Evolutionary conservation across 2,113 vertebrate genomes (phyloP).

Genomic region (Neoarius graeffei): DNA sequence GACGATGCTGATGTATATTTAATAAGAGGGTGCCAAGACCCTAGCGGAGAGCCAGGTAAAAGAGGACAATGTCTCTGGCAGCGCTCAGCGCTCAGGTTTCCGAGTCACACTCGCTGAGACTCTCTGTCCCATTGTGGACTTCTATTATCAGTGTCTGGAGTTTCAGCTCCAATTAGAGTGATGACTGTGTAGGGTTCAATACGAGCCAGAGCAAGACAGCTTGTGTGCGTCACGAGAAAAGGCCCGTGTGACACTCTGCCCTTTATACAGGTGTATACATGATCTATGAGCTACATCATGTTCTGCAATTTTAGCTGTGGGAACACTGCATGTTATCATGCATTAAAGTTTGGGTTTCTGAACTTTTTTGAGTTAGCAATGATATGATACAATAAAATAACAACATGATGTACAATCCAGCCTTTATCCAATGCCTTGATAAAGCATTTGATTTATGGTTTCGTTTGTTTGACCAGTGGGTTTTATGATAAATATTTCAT

Average conservation of each 20-base stretch:
- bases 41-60: conserved; percentile 58
- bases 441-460: conserved; percentile 57
- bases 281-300: conserved; percentile 29
- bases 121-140: conserved; percentile 56
- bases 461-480: conserved; percentile 54
- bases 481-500: conserved; percentile 69
- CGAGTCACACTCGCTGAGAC: conserved; percentile 58
- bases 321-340: neutral
- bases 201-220: conserved; percentile 47
- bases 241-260: conserved; percentile 28
- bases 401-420: neutral
- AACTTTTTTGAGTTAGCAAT: neutral
- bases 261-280: conserved; percentile 21
- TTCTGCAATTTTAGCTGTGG: neutral
- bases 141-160: conserved; percentile 59
- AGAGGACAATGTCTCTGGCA: conserved; percentile 65
- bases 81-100: conserved; percentile 66
- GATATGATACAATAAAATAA: neutral
- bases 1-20: conserved; percentile 73
- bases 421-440: neutral
- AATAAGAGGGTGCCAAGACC: conserved; percentile 71
- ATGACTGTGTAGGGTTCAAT: conserved; percentile 51
- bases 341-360: neutral
- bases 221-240: conserved; percentile 46
- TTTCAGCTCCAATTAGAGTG: conserved; percentile 63